Percentiles rank a stretch among this genome's conserved stretches.
These are phyloP conservation scores for Drepana arcuata DNA, from an alignment of 1,140 invertebrate species.

Conservation along the genomic window DNA sequence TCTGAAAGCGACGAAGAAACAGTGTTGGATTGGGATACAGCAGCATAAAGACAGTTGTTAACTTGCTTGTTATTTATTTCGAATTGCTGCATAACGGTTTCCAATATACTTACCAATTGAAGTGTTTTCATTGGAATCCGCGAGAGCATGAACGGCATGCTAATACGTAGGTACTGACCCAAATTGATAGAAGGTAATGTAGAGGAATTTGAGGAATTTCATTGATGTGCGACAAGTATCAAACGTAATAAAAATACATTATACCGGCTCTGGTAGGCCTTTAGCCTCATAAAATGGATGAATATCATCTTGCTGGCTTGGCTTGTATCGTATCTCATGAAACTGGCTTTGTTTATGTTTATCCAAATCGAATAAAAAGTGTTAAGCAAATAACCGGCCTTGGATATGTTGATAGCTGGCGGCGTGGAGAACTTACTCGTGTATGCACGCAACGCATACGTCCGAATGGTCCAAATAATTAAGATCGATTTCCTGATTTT, in stretches of 20 bases:
- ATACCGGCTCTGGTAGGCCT: too few species aligned
- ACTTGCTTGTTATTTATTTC: slow-evolving; percentile 43
- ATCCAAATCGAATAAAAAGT: too few species aligned
- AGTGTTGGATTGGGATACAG: slow-evolving; percentile 24
- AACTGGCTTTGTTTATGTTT: too few species aligned
- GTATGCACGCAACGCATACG: slow-evolving; percentile 21
- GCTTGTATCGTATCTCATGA: too few species aligned
- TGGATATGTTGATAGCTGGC: slow-evolving; percentile 22
- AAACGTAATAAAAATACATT: too few species aligned
- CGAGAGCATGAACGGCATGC: slow-evolving; percentile 12
- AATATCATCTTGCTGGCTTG: too few species aligned
- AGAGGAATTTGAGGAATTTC: too few species aligned
- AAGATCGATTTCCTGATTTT: slow-evolving; percentile 39
- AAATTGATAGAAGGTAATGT: too few species aligned
- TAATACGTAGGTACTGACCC: slow-evolving; percentile 9
- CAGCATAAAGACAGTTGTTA: slow-evolving; percentile 14
- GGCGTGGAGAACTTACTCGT: slow-evolving; percentile 2
- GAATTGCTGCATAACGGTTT: slow-evolving; percentile 43
- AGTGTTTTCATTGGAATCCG: slow-evolving; percentile 30
- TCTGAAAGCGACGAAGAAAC: slow-evolving; percentile 31
- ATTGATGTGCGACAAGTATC: too few species aligned
- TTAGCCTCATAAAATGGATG: too few species aligned
- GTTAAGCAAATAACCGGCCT: slow-evolving; percentile 36
- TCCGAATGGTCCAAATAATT: slow-evolving; percentile 28
- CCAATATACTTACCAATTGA: slow-evolving; percentile 26